phyloP scores from a whole-genome alignment of 2,797 vertebrate species.

The Epinephelus malabaricus region DNA sequence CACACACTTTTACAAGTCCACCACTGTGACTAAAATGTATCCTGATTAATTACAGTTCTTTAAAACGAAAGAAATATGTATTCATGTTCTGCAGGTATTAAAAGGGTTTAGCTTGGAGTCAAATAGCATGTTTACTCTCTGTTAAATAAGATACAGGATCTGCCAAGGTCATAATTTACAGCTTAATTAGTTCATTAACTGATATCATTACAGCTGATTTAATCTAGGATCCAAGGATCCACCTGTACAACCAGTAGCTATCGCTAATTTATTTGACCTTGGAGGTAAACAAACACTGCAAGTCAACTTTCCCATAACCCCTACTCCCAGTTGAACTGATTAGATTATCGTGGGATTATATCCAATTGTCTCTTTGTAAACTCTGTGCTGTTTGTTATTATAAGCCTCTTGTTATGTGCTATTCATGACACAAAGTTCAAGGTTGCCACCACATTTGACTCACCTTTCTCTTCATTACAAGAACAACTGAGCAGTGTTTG shows the following conservation, averaged over 20 bases:
- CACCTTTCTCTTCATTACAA: conserved; percentile 43
- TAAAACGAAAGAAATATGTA: conserved; percentile 8
- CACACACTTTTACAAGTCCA: conserved; percentile 14
- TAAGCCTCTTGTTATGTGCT: conserved; percentile 40
- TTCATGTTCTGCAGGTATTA: background rate
- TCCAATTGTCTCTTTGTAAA: conserved; percentile 62
- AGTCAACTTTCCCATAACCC: conserved; percentile 66
- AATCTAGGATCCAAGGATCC: conserved; percentile 25
- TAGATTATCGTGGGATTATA: conserved; percentile 66
- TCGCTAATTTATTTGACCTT: conserved; percentile 64
- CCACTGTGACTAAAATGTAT: background rate
- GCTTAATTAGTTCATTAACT: conserved; percentile 39
- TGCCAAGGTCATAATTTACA: conserved; percentile 28
- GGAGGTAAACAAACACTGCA: conserved; percentile 45
- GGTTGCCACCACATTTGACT: conserved; percentile 56
- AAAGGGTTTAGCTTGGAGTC: conserved; percentile 1
- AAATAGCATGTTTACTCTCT: conserved; percentile 2
- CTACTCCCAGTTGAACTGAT: conserved; percentile 64
- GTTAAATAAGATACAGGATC: conserved; percentile 21
- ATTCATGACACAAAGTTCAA: conserved; percentile 77
- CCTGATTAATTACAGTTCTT: conserved; percentile 10
- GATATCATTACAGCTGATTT: conserved; percentile 11
- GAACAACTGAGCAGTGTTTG: conserved; percentile 20
- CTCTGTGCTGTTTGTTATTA: conserved; percentile 52
- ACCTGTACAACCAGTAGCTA: conserved; percentile 40